phyloP scores from a whole-genome alignment of 2,888 invertebrate genomes.

The Cylindroiulus punctatus region DNA sequence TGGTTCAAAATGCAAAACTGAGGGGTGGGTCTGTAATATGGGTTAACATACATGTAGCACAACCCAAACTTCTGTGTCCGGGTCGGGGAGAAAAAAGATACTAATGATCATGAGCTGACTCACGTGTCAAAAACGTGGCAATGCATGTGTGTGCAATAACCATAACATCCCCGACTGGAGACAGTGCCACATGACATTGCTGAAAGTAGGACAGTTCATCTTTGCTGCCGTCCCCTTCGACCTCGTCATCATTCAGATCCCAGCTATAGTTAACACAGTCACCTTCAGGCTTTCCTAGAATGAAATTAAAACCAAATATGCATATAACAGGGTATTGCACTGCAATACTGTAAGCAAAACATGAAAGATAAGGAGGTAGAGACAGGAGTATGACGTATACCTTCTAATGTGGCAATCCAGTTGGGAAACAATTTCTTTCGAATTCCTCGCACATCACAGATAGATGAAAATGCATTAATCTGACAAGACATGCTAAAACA shows the following conservation, averaged over 20 bases:
- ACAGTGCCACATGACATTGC: conserved; percentile 74
- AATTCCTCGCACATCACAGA: not conserved
- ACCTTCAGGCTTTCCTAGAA: not conserved
- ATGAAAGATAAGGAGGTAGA: not conserved
- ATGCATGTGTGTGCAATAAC: conserved; percentile 75
- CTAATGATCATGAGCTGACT: conserved; percentile 58
- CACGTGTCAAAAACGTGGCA: conserved; percentile 74
- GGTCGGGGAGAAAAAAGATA: too few species aligned
- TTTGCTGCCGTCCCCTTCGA: not conserved
- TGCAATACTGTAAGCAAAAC: too few species aligned
- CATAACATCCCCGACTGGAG: conserved; percentile 78
- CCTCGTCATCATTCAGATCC: not conserved
- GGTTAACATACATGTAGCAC: too few species aligned
- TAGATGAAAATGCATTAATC: conserved; percentile 9
- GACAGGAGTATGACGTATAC: not conserved
- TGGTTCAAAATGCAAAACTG: too few species aligned
- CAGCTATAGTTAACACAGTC: not conserved
- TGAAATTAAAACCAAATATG: too few species aligned
- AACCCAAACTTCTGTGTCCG: too few species aligned
- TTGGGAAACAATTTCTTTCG: conserved; percentile 36
- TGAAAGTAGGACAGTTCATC: conserved; percentile 73
- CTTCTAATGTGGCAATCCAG: too few species aligned
- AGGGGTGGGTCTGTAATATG: too few species aligned
- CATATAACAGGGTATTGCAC: too few species aligned
- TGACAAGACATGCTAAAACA: conserved; percentile 29